Base-by-base conservation (phyloP, 2,797 vertebrate species). In the Neopelma chrysocephalum region DNA sequence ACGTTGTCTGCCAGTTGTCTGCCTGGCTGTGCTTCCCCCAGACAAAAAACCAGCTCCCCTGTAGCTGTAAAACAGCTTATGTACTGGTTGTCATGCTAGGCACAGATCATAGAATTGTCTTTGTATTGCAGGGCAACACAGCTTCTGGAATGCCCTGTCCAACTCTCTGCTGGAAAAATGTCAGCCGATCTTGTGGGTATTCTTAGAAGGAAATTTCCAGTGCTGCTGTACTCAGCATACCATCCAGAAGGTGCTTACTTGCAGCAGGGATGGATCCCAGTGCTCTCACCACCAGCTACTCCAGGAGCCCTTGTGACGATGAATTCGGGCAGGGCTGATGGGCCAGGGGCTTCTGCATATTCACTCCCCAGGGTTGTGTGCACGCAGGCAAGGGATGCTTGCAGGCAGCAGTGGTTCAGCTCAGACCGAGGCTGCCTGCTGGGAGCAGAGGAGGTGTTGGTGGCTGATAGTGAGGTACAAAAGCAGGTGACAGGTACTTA, bases 21-120 rank as follows among this genome's bases (percentile, higher is more conserved):
- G 42, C 17, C 4, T 19, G 66, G 34, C 42, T 70, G 29, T 2
- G 1, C 56, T 57, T 87, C 43, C n/a, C 51, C 38, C 18, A 29
- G 27, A 23, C 17, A 17, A 54, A 40, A 77, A 42, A 0, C 0
- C 1, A 10, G 16, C 17, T 13, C 20, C 0, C 0, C 9, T 27
- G 16, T n/a, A 80, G 54, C 15, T 31, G 18, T n/a, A 26, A 34
- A 71, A 14, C 16, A 38, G 4, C 16, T 66, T 1, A 1, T 12
- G 10, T 56, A 15, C 11, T 54, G 25, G 11, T 56, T 36, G 9
- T 40, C 3, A 0, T 23, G 58, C 61, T 54, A 40, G 61, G 50
- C 45, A 54, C 27, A 58, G 40, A 26, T 50, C 15, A 18, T 7
- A 31, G 29, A 68, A n/a, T 7, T 77, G 56, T 38, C 20, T 42